These are phyloP conservation scores for Clusia tigrina DNA, from an alignment of 2,888 invertebrate genomes.

Conservation along the genomic window DNA sequence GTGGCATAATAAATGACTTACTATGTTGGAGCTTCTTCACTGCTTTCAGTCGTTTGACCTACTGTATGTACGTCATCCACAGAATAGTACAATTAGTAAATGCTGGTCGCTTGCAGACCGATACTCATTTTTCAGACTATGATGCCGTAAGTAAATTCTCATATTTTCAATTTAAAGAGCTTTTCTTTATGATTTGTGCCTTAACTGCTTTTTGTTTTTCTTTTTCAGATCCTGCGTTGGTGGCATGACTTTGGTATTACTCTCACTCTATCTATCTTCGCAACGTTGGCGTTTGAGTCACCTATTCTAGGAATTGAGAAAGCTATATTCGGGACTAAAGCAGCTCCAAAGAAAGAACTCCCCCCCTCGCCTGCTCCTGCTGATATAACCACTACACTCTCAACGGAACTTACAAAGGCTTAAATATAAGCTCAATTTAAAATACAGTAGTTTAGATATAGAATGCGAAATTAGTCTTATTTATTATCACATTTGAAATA, in stretches of 20 bases:
- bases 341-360: slow-evolving; percentile 36
- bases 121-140: slow-evolving; percentile 59
- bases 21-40: slow-evolving; percentile 61
- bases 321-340: slow-evolving; percentile 52
- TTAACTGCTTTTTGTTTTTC: too few relatives aligned
- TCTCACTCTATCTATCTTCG: slow-evolving; percentile 60
- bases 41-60: slow-evolving; percentile 58
- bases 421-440: slow-evolving; percentile 14
- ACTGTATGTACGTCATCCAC: slow-evolving; percentile 62
- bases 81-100: slow-evolving; percentile 58
- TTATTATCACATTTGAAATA: slow-evolving; percentile 27
- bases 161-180: not conserved
- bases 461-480: slow-evolving; percentile 18
- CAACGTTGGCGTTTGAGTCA: slow-evolving; percentile 65
- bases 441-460: not conserved
- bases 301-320: slow-evolving; percentile 65
- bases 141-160: slow-evolving; percentile 51
- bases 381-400: not conserved
- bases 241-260: slow-evolving; percentile 64
- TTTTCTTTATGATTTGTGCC: slow-evolving; percentile 20
- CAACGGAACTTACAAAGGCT: slow-evolving; percentile 18
- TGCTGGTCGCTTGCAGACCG: slow-evolving; percentile 53
- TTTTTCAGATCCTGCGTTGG: slow-evolving; percentile 63
- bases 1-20: slow-evolving; percentile 60
- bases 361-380: not conserved